Evolutionary conservation across 2,888 invertebrate genomes (phyloP).

Genomic region (Fissipunctia ypsillon): DNA sequence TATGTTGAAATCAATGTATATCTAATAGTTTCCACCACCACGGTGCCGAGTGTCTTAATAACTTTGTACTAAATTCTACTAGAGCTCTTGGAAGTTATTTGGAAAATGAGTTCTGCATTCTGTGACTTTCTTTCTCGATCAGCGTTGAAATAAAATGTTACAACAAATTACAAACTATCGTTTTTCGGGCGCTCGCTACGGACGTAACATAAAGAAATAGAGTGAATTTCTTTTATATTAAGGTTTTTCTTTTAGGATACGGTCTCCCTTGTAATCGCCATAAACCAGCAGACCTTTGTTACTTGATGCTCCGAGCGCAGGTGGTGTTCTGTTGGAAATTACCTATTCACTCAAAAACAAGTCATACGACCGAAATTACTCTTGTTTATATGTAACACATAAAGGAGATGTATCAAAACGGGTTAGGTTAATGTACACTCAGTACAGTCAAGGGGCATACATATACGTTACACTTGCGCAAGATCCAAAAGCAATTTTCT

Average conservation of each 20-base stretch:
- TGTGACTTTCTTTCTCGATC: conserved; percentile 20
- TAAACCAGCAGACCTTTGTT: conserved; percentile 65
- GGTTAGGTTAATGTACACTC: background rate
- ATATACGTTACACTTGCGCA: background rate
- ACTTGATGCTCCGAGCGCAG: conserved; percentile 66
- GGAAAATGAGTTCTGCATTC: conserved; percentile 28
- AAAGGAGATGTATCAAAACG: conserved; percentile 1
- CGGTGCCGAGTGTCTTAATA: background rate
- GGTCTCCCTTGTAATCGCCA: conserved; percentile 59
- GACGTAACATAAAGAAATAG: conserved; percentile 56
- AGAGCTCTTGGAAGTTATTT: background rate
- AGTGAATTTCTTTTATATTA: conserved; percentile 69
- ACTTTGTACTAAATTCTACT: background rate
- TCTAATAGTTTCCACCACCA: background rate
- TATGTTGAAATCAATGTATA: background rate
- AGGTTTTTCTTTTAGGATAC: conserved; percentile 63
- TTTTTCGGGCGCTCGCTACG: conserved; percentile 33
- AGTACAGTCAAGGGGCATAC: background rate
- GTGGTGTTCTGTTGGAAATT: conserved; percentile 69
- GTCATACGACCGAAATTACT: conserved; percentile 61
- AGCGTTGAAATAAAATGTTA: conserved; percentile 39
- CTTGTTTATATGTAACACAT: conserved; percentile 44
- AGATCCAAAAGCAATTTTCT: background rate
- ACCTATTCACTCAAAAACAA: conserved; percentile 71
- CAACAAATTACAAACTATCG: conserved; percentile 43